Evolutionary conservation across 2,797 vertebrate species (phyloP).

Genomic region (Sebastes taczanowskii): DNA sequence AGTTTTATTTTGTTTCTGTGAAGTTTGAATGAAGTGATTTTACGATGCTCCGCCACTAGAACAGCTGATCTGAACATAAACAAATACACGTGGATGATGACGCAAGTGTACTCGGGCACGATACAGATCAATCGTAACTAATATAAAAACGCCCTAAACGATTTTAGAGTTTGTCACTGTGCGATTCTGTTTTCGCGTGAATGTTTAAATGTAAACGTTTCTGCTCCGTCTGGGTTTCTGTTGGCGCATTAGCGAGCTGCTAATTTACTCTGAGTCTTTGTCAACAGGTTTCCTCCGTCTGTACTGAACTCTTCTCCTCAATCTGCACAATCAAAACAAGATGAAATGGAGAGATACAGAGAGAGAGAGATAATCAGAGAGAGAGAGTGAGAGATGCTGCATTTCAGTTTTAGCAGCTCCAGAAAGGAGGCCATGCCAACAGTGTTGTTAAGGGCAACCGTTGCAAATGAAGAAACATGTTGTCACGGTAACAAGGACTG

Average conservation of each 20-base stretch:
- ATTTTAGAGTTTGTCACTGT: no score
- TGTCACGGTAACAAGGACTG: constrained; percentile 70
- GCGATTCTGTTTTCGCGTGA: neutral
- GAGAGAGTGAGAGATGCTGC: constrained; percentile 15
- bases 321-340: neutral
- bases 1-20: no score
- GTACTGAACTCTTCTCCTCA: neutral
- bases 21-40: no score
- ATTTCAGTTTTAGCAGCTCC: constrained; percentile 37
- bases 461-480: constrained; percentile 73
- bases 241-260: neutral
- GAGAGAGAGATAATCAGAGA: neutral
- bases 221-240: neutral
- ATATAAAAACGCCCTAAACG: no score
- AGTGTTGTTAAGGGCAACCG: constrained; percentile 75
- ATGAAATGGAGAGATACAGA: neutral
- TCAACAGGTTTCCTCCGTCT: no score
- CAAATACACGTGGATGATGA: no score
- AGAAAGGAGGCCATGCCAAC: constrained; percentile 64
- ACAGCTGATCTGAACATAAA: no score
- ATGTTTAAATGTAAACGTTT: neutral
- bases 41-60: no score
- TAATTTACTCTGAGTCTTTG: neutral
- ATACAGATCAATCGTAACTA: no score
- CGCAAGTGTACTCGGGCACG: rapidly evolving